Base-by-base conservation (phyloP, 2,113 vertebrate genomes). In the Phainopepla nitens region DNA sequence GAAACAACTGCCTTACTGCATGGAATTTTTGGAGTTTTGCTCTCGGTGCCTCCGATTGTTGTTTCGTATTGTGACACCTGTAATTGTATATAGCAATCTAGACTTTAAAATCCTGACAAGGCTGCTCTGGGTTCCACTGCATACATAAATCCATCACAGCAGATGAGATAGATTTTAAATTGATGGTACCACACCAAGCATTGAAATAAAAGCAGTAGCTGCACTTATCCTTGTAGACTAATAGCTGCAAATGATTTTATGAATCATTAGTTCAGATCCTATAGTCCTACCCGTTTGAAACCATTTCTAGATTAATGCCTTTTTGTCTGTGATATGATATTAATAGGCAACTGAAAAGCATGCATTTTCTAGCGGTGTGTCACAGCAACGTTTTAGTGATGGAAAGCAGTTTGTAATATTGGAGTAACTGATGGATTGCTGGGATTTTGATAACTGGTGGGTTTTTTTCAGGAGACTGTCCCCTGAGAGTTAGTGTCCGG, bases 181-280 rank as follows among this genome's bases (percentile, higher is more conserved):
- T 96, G 94, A 96, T 97, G 82, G 45, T 96, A 78, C 96, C 86
- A 95, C 47, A 95, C 80, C 71, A 93, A 95, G 87, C 84, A 92
- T n/a, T 82, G 92, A 96, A 97, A 97, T 97, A 95, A 98, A 97
- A 97, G 93, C 82, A 58, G 84, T 89, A 92, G 82, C 50, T 96
- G 86, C 92, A 97, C 85, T 96, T 97, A 95, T 87, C 79, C 95
- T 94, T 93, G 93, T 87, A 96, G 92, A 62, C 94, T 97, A 97
- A 98, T 96, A 97, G 95, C 93, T 95, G 71, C 70, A 97, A 97
- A 97, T 97, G 84, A 97, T 97, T 98, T 97, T 97, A 98, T 97
- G 97, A 98, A 95, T 97, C 97, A 97, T 98, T 98, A 97, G 95
- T 90, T 97, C 96, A 93, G 87, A 95, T 90, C 93, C 94, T 94